A percentile compares a stretch with the other conserved stretches of the same genome.
Conservation (phyloP, 1,140 invertebrate genomes). For the Zaprionus tsacasi region DNA sequence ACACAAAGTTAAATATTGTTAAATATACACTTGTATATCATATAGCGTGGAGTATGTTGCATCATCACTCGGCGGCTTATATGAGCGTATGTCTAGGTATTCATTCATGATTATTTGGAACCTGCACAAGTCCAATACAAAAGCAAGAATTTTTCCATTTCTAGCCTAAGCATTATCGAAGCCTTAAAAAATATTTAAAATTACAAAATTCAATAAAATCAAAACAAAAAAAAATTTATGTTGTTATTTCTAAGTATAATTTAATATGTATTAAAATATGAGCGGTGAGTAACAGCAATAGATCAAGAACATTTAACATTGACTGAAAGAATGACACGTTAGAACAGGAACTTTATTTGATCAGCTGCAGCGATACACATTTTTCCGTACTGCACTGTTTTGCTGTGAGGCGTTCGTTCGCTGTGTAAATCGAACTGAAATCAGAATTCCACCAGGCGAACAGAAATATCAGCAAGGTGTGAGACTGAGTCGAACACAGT, state of each 20-base stretch:
- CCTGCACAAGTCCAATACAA: slow-evolving; percentile 52
- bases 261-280: no score
- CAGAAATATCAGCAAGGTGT: not conserved
- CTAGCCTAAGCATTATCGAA: slow-evolving; percentile 77
- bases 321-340: no score
- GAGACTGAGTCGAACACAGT: not conserved
- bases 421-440: no score
- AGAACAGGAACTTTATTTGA: no score
- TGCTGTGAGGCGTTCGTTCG: no score
- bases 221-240: slow-evolving; percentile 30
- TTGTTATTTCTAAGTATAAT: no score
- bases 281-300: no score
- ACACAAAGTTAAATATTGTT: slow-evolving; percentile 57
- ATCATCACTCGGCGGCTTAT: slow-evolving; percentile 11
- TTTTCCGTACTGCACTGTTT: no score
- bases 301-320: no score
- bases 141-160: slow-evolving; percentile 68
- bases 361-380: no score
- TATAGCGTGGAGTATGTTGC: slow-evolving; percentile 1
- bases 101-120: slow-evolving; percentile 30
- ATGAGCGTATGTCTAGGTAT: slow-evolving; percentile 5
- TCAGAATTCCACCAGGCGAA: not conserved
- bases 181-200: slow-evolving; percentile 78
- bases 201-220: slow-evolving; percentile 76
- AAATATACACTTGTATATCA: slow-evolving; percentile 31